These are phyloP conservation scores for Vicugna pacos DNA, from an alignment of 2,113 vertebrate genomes.

Conservation along the genomic window DNA sequence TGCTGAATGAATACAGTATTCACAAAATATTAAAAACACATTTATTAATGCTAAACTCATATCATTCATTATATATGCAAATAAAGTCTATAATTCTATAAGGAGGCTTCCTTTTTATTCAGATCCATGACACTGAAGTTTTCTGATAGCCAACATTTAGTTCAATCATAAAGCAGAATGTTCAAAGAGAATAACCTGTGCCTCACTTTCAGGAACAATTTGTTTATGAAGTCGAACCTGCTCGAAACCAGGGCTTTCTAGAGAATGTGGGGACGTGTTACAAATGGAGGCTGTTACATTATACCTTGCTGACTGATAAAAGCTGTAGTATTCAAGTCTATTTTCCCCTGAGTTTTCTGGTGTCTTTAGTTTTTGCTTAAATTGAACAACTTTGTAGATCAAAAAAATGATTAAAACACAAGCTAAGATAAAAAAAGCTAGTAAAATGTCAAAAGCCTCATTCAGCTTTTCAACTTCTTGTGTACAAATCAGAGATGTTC, in stretches of 20 bases:
- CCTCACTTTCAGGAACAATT: constrained; percentile 85
- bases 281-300: constrained; percentile 83
- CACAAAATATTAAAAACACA: constrained; percentile 62
- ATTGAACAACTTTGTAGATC: constrained; percentile 87
- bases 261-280: constrained; percentile 72
- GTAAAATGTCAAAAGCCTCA: constrained; percentile 89
- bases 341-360: constrained; percentile 86
- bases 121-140: constrained; percentile 19
- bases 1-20: constrained; percentile 66
- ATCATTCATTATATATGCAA: constrained; percentile 66
- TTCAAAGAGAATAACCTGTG: constrained; percentile 91
- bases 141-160: constrained; percentile 21
- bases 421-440: constrained; percentile 89
- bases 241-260: constrained; percentile 84
- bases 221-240: constrained; percentile 85
- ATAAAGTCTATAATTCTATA: constrained; percentile 45
- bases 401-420: constrained; percentile 88
- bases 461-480: constrained; percentile 86
- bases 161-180: constrained; percentile 88
- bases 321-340: constrained; percentile 90
- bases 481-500: constrained; percentile 85
- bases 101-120: constrained; percentile 30
- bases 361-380: constrained; percentile 85
- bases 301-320: constrained; percentile 90
- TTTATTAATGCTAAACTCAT: constrained; percentile 77